phyloP scores from a whole-genome alignment of 1,140 invertebrate species.

The Oryctes rhinoceros region DNA sequence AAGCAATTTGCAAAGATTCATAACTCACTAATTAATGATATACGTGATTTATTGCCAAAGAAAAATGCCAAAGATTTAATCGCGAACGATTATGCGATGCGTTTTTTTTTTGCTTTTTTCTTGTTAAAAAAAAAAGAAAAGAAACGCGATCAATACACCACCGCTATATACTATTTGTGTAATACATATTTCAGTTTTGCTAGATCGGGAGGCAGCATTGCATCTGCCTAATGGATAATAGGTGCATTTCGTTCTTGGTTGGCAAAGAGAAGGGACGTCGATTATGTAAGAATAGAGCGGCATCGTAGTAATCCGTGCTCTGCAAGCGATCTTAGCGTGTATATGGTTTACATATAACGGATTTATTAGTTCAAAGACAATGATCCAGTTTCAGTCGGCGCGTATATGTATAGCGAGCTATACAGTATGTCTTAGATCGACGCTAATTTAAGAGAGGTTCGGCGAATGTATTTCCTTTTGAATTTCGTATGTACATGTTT shows the following conservation, averaged over 20 bases:
- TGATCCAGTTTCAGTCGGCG: background rate
- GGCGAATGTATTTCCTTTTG: background rate
- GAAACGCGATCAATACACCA: background rate
- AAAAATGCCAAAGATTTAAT: no score
- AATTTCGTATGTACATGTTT: no score
- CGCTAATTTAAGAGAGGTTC: background rate
- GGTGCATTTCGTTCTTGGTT: background rate
- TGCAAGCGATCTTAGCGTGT: background rate
- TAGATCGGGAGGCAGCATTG: background rate
- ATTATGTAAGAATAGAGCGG: slow-evolving; percentile 21
- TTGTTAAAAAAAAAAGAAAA: background rate
- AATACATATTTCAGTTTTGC: slow-evolving; percentile 5
- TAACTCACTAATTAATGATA: no score
- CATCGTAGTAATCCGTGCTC: background rate
- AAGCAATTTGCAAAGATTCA: no score
- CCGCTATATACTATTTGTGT: background rate
- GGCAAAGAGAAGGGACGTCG: background rate
- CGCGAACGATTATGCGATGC: no score
- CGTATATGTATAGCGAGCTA: background rate
- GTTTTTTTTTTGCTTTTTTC: no score
- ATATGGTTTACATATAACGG: background rate
- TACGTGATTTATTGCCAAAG: no score
- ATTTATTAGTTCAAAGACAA: slow-evolving; percentile 1
- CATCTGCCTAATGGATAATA: slow-evolving; percentile 4
- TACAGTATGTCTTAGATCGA: background rate